A percentile compares a stretch with the other conserved stretches of the same genome.
phyloP scores from a whole-genome alignment of 2,888 invertebrate species.

The Drosophila atripex region DNA sequence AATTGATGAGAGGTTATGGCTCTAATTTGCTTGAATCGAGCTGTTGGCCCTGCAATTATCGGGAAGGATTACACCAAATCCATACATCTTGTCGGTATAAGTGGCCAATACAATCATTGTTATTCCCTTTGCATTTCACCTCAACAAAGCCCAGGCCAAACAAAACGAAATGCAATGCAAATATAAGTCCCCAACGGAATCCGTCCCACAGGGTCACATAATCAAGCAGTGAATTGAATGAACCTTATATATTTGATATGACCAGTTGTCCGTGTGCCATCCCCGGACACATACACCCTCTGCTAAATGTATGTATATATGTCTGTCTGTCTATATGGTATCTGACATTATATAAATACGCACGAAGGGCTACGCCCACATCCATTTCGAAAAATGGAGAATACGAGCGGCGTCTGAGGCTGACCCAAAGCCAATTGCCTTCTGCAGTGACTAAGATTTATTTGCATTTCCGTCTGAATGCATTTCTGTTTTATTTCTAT shows the following conservation, averaged over 20 bases:
- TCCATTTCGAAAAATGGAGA: slow-evolving; percentile 33
- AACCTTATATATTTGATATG: slow-evolving; percentile 22
- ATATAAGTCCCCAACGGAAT: slow-evolving; percentile 25
- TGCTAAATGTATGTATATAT: not conserved
- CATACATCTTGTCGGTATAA: slow-evolving; percentile 2
- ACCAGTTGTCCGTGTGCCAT: slow-evolving; percentile 21
- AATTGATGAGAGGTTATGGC: not conserved
- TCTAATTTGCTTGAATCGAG: not conserved
- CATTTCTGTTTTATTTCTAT: slow-evolving; percentile 66
- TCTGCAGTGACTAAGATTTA: slow-evolving; percentile 71
- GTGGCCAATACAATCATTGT: slow-evolving; percentile 32
- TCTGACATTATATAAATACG: slow-evolving; percentile 44
- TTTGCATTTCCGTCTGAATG: slow-evolving; percentile 74
- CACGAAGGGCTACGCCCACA: slow-evolving; percentile 43
- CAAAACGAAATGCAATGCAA: slow-evolving; percentile 25
- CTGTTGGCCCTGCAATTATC: not conserved
- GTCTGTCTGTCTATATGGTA: slow-evolving; percentile 8
- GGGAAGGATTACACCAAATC: not conserved
- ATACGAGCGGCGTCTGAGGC: slow-evolving; percentile 32
- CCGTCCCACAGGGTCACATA: slow-evolving; percentile 32
- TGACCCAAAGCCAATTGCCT: slow-evolving; percentile 73
- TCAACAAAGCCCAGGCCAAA: slow-evolving; percentile 17
- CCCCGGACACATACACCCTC: not conserved
- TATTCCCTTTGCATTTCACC: slow-evolving; percentile 22
- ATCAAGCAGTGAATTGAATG: slow-evolving; percentile 28